Evolutionary conservation across 2,113 vertebrate genomes (phyloP), one percentile per base, ranked within the genome.

Genomic region (Rhinichthys klamathensis): DNA sequence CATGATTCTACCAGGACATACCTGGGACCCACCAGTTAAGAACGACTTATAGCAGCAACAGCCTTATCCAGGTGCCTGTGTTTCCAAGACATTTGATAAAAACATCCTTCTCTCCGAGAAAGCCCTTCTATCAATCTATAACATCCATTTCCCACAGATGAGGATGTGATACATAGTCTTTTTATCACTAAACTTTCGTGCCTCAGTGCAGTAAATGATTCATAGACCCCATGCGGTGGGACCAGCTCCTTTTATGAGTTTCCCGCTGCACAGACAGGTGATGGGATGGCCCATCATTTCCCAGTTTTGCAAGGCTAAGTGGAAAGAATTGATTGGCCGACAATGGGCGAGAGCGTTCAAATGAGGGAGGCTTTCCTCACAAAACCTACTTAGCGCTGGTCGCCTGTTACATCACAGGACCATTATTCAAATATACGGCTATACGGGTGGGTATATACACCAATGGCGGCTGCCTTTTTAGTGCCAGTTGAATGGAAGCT

Each of bases 381-480:
- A 87, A 89, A 87, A 90, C 54, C 49, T 56, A 60, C 74, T 87
- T 69, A 23, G 63, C 16, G 10, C 32, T 51, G 46, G 60, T 69
- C 69, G 78, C 83, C 84, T 75, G 61, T 85, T 80, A 86, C 86
- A 87, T 88, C 86, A 89, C 67, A 58, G 49, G 72, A 25, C 76
- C 67, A 85, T 85, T 90, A 88, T 90, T 91, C 84, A 90, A 90
- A 91, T 87, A 63, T 30, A 12, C 41, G 35, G 54, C 81, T 16
- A 78, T 41, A 58, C 9, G 30, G 44, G 44, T 81, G 61, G 79
- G 60, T 18, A 49, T 67, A 23, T 69, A 51, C 5, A 11, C 61
- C 79, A 81, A 23, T 69, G 79, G 44, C 0, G 25, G 79, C 25
- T 81, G 80, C 46, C 27, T 72, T 56, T 82, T 82, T 35, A 35